Evolutionary conservation across 2,113 vertebrate species (phyloP).

Genomic region (Pavo muticus): DNA sequence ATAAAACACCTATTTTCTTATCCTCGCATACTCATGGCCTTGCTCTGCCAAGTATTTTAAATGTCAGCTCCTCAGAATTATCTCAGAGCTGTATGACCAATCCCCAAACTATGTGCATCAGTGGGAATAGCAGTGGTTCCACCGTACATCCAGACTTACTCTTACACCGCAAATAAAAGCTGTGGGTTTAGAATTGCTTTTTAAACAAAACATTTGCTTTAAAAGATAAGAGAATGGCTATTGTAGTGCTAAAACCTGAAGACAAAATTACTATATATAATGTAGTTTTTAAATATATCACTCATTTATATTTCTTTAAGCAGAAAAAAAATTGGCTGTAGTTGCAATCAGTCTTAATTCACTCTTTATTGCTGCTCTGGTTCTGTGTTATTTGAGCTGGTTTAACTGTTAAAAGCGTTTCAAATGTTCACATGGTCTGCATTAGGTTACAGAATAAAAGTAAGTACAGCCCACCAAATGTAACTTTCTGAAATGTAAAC

Average conservation of each 20-base stretch:
- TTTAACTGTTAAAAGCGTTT: conserved; percentile 86
- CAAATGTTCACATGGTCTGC: conserved; percentile 87
- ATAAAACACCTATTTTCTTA: conserved; percentile 28
- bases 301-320: conserved; percentile 71
- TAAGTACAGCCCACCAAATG: conserved; percentile 85
- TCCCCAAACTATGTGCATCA: conserved; percentile 37
- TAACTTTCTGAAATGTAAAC: conserved; percentile 86
- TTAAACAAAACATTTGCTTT: conserved; percentile 67
- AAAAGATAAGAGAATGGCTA: conserved; percentile 66
- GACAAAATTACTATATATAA: conserved; percentile 35
- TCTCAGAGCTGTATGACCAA: conserved; percentile 5
- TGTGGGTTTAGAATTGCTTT: conserved; percentile 61
- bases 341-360: conserved; percentile 86
- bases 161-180: conserved; percentile 9
- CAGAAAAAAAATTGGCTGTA: conserved; percentile 75
- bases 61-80: conserved; percentile 19
- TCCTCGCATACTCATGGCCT: background rate
- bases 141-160: conserved; percentile 32
- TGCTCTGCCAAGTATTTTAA: conserved; percentile 33
- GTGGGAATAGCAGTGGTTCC: background rate
- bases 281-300: conserved; percentile 37
- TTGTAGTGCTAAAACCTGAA: conserved; percentile 59
- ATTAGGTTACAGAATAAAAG: conserved; percentile 88
- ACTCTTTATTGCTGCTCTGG: conserved; percentile 87
- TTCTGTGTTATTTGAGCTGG: conserved; percentile 87